Percentiles rank a stretch among this genome's conserved stretches.
These are phyloP conservation scores for Danaus plexippus DNA, from an alignment of 1,140 invertebrate species.

Conservation along the genomic window DNA sequence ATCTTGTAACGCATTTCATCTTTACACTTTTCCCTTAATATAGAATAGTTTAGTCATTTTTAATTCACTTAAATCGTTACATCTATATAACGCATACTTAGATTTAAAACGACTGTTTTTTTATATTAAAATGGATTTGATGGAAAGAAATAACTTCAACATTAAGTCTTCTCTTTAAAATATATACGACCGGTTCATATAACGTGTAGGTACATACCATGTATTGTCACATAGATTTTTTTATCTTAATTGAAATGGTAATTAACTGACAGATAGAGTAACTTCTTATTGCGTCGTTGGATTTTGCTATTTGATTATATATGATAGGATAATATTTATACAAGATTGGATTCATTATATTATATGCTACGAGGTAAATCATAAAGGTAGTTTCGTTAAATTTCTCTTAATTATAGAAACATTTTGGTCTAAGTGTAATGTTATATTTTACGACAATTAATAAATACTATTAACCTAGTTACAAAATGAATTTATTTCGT, in stretches of 20 bases:
- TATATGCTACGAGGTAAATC: slow-evolving; percentile 3
- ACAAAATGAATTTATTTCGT: slow-evolving; percentile 21
- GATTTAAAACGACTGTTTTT: too few species aligned
- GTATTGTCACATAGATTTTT: slow-evolving; percentile 2
- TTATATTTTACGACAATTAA: slow-evolving; percentile 16
- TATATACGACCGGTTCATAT: slow-evolving; percentile 13
- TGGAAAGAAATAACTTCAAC: too few species aligned
- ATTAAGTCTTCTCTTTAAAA: too few species aligned
- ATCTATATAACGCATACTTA: too few species aligned
- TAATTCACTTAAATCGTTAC: too few species aligned
- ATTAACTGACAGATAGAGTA: slow-evolving; percentile 22
- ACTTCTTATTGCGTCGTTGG: slow-evolving; percentile 22
- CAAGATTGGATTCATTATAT: background rate
- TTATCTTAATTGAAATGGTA: slow-evolving; percentile 25
- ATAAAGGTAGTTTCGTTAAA: background rate
- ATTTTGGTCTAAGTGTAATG: background rate
- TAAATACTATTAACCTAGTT: slow-evolving; percentile 24
- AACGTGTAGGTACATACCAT: slow-evolving; percentile 5
- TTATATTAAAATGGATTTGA: too few species aligned
- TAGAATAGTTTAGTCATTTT: too few species aligned
- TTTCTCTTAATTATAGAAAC: too few species aligned
- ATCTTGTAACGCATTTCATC: slow-evolving; percentile 35
- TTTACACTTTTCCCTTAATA: too few species aligned
- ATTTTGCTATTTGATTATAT: slow-evolving; percentile 9
- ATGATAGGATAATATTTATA: background rate